These are phyloP conservation scores for Gouania willdenowi DNA, from an alignment of 2,797 vertebrate species.

Conservation along the genomic window DNA sequence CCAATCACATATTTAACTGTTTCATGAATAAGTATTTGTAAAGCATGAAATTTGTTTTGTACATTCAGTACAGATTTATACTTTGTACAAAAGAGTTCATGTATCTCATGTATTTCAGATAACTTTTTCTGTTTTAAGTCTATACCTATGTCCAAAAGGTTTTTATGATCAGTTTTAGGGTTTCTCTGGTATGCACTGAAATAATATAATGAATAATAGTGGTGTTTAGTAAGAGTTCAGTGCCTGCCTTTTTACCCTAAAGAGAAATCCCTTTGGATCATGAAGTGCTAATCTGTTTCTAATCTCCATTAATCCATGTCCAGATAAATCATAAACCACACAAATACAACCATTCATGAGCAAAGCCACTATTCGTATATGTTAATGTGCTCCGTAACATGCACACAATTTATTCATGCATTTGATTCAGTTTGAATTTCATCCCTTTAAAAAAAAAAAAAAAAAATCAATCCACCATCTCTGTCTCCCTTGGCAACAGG, in stretches of 20 bases:
- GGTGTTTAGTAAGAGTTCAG: background rate
- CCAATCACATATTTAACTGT: too few species aligned
- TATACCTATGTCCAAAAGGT: too few species aligned
- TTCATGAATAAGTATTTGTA: too few species aligned
- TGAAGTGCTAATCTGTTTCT: slow-evolving; percentile 2
- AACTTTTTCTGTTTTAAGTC: too few species aligned
- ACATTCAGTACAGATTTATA: too few species aligned
- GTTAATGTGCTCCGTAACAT: slow-evolving; percentile 15
- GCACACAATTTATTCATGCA: slow-evolving; percentile 56
- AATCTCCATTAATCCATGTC: slow-evolving; percentile 17
- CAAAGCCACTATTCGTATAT: slow-evolving; percentile 37
- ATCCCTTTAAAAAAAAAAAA: slow-evolving; percentile 34
- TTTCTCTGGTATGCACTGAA: background rate
- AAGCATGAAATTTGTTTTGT: too few species aligned
- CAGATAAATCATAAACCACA: slow-evolving; percentile 9
- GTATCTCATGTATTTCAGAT: too few species aligned
- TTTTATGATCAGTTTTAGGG: too few species aligned
- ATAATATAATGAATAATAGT: background rate
- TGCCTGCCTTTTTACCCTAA: background rate
- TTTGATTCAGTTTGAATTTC: slow-evolving; percentile 67
- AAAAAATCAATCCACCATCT: slow-evolving; percentile 78
- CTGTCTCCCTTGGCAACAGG: slow-evolving; percentile 85
- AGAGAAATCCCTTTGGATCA: background rate
- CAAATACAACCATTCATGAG: slow-evolving; percentile 15
- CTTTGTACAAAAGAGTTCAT: too few species aligned